These are phyloP conservation scores for Dufourea novaeangliae DNA, from an alignment of 1,140 invertebrate genomes.

Conservation along the genomic window DNA sequence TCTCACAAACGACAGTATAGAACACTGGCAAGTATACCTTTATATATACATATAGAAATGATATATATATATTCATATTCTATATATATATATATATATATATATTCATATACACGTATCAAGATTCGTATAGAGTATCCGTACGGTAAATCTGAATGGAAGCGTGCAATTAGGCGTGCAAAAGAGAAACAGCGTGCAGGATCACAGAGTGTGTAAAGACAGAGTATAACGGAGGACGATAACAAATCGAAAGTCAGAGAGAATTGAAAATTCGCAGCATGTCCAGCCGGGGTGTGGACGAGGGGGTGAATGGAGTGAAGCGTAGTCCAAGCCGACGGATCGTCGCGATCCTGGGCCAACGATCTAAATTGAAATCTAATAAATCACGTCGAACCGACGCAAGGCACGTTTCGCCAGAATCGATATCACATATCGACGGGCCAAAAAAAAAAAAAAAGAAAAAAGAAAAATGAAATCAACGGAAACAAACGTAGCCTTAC, in stretches of 20 bases:
- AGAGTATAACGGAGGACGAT: constrained; percentile 47
- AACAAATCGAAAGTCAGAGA: constrained; percentile 52
- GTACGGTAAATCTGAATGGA: constrained; percentile 53
- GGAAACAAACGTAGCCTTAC: background rate
- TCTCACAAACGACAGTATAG: constrained; percentile 47
- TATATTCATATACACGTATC: constrained; percentile 48
- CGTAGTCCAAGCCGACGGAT: background rate
- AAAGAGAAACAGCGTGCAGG: constrained; percentile 76
- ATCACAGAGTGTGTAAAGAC: constrained; percentile 48
- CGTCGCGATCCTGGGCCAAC: background rate
- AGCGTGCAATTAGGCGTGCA: constrained; percentile 79
- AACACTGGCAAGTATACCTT: constrained; percentile 52
- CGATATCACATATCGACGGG: background rate
- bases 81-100: constrained; percentile 21
- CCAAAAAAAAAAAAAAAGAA: no score
- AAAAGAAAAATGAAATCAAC: background rate
- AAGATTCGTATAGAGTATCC: constrained; percentile 39
- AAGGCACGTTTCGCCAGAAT: constrained; percentile 1
- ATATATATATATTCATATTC: no score
- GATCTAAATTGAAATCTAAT: constrained; percentile 40
- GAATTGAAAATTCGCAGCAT: constrained; percentile 55
- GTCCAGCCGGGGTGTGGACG: constrained; percentile 5
- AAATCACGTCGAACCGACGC: constrained; percentile 15
- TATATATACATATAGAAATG: constrained; percentile 13
- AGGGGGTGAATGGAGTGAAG: no score